These are phyloP conservation scores for Polymixis flavicincta DNA, from an alignment of 2,888 invertebrate species.

Conservation along the genomic window DNA sequence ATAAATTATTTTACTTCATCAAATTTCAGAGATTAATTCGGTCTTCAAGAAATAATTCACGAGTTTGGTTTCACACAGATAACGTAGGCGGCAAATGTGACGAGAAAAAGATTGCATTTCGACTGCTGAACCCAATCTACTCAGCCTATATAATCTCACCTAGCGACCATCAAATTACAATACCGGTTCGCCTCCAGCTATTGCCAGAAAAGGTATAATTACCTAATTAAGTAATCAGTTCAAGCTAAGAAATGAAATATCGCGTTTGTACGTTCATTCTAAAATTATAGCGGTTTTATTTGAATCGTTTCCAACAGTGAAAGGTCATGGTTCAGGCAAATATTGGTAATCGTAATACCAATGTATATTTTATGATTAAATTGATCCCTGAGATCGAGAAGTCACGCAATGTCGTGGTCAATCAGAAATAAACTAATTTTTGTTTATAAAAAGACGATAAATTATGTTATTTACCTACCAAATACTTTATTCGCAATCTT, in stretches of 20 bases:
- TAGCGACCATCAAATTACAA: constrained; percentile 4
- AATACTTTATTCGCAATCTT: background rate
- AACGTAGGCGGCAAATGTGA: background rate
- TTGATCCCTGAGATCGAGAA: background rate
- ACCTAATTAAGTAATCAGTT: constrained; percentile 3
- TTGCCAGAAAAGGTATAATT: constrained; percentile 18
- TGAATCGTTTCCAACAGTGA: background rate
- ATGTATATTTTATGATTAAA: constrained; percentile 18
- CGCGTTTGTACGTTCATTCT: constrained; percentile 8
- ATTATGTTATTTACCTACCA: background rate
- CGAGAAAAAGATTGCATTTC: background rate
- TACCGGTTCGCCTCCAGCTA: constrained; percentile 16
- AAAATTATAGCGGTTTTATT: constrained; percentile 1
- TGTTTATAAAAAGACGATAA: background rate
- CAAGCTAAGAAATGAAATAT: constrained; percentile 17
- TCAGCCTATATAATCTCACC: background rate
- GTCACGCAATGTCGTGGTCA: constrained; percentile 33
- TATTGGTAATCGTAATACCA: constrained; percentile 6
- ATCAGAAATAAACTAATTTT: background rate
- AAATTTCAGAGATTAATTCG: background rate
- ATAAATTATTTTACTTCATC: too few relatives aligned
- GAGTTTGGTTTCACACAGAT: background rate
- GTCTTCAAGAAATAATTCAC: background rate
- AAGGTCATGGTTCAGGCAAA: background rate
- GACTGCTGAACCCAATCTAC: background rate